Evolutionary conservation across 2,113 vertebrate genomes (phyloP).

Genomic region (Semnopithecus entellus): DNA sequence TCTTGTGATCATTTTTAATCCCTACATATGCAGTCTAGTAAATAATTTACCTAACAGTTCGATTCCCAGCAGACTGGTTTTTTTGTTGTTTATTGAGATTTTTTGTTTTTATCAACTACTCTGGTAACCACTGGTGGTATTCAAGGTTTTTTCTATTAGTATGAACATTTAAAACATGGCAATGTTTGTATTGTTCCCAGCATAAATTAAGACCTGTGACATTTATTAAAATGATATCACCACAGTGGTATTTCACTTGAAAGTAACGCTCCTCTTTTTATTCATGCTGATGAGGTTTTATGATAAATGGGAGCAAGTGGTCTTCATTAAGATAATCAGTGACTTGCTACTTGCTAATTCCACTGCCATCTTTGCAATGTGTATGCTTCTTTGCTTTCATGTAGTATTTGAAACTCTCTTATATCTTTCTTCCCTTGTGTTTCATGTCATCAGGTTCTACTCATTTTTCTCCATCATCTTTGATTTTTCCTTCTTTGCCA

Average conservation of each 20-base stretch:
- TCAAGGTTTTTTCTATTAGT: not conserved
- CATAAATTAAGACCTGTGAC: not conserved
- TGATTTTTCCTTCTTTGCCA: not conserved
- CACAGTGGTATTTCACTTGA: not conserved
- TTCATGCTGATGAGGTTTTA: not conserved
- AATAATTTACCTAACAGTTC: not conserved
- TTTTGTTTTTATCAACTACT: not conserved
- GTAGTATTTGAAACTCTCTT: not conserved
- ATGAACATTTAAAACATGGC: constrained; percentile 20
- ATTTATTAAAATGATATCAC: constrained; percentile 15
- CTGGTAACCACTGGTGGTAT: not conserved
- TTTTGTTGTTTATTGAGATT: not conserved
- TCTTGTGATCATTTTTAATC: not conserved
- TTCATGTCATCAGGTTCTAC: not conserved
- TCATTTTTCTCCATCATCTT: not conserved
- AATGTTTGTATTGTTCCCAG: not conserved
- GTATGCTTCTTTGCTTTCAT: not conserved
- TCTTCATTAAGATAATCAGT: not conserved
- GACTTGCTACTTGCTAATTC: not conserved
- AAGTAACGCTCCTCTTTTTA: not conserved
- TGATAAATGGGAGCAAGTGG: not conserved
- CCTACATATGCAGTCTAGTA: not conserved
- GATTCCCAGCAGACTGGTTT: not conserved
- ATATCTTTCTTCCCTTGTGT: not conserved
- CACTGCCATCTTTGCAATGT: not conserved